Conservation (phyloP, 2,113 vertebrate species). For the Phoenicopterus ruber region DNA sequence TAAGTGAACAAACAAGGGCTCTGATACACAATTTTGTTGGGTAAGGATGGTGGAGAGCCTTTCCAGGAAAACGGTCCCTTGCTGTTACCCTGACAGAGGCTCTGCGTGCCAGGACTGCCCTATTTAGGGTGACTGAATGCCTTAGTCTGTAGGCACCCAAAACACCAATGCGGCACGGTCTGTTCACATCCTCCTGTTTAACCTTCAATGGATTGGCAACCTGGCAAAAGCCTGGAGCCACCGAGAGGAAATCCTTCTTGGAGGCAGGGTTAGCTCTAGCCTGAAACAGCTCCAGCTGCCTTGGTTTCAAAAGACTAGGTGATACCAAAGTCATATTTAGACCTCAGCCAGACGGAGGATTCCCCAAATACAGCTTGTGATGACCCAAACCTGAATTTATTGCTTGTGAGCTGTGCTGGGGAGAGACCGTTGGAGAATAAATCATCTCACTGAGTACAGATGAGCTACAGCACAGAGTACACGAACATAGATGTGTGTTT, state of each 20-base stretch:
- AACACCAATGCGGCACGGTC: background rate
- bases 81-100: background rate
- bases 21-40: background rate
- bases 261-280: background rate
- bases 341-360: background rate
- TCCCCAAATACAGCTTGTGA: background rate
- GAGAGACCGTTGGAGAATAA: background rate
- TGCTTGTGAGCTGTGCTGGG: background rate
- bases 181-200: background rate
- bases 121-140: background rate
- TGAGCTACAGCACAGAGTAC: rapidly evolving
- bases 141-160: background rate
- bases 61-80: background rate
- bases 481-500: background rate
- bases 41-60: background rate
- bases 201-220: background rate
- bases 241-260: background rate
- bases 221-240: background rate
- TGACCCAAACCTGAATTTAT: background rate
- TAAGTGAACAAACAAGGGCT: background rate
- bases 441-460: background rate
- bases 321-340: background rate
- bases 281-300: background rate
- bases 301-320: background rate
- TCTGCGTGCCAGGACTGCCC: background rate